Evolutionary conservation across 2,888 invertebrate species (phyloP).

Genomic region (Cacoxenus indagator): DNA sequence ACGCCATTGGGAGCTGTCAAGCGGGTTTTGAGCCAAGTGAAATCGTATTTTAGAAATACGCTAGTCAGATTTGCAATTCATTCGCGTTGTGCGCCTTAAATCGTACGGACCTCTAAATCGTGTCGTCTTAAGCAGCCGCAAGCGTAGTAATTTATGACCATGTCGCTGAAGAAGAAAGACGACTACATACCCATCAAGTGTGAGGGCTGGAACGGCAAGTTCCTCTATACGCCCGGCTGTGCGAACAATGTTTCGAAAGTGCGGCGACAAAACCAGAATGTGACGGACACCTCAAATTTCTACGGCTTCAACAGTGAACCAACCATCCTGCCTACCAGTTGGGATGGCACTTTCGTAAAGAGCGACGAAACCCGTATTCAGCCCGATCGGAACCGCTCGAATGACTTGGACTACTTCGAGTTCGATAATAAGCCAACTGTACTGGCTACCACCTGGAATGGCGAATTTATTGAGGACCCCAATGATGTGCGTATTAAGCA

Average conservation of each 20-base stretch:
- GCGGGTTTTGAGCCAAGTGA: conserved; percentile 35
- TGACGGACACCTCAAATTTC: conserved; percentile 67
- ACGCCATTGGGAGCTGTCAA: neutral
- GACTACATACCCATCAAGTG: conserved; percentile 70
- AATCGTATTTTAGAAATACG: conserved; percentile 59
- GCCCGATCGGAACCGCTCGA: conserved; percentile 67
- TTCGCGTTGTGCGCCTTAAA: conserved; percentile 39
- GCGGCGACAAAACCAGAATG: conserved; percentile 66
- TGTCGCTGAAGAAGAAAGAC: conserved; percentile 63
- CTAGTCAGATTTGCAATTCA: conserved; percentile 35
- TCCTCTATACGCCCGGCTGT: conserved; percentile 61
- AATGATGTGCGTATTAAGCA: conserved; percentile 67
- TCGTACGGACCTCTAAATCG: neutral
- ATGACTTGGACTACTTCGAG: conserved; percentile 65
- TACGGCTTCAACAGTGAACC: conserved; percentile 66
- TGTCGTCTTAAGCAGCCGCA: neutral
- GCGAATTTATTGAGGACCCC: conserved; percentile 66
- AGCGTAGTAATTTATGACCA: conserved; percentile 36
- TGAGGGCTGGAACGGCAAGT: conserved; percentile 71
- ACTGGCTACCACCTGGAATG: conserved; percentile 67
- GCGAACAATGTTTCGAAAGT: conserved; percentile 66
- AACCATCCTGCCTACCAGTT: conserved; percentile 63
- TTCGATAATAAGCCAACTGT: conserved; percentile 62
- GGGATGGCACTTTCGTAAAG: conserved; percentile 69
- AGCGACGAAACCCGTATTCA: conserved; percentile 60